A percentile compares a stretch with the other conserved stretches of the same genome.
phyloP scores from a whole-genome alignment of 2,797 vertebrate genomes.

The Trachops cirrhosus region DNA sequence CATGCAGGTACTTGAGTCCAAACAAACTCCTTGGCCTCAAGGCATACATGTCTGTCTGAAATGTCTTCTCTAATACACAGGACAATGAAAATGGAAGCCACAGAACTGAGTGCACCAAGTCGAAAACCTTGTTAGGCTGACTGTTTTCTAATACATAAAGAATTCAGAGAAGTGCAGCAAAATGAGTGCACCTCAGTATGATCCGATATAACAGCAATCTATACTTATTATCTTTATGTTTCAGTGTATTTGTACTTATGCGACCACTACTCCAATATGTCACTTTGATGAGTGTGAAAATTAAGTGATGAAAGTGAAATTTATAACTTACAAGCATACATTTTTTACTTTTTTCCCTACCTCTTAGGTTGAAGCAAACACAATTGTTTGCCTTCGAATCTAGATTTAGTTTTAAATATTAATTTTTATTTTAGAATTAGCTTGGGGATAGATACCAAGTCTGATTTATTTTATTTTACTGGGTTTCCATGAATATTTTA shows the following conservation, averaged over 20 bases:
- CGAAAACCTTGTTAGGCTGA: conserved; percentile 32
- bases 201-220: neutral
- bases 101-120: neutral
- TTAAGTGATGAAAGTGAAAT: neutral
- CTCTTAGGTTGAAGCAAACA: neutral
- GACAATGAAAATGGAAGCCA: conserved; percentile 58
- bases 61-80: conserved; percentile 6
- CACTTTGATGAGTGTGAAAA: neutral
- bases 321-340: neutral
- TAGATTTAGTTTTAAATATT: neutral
- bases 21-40: conserved; percentile 42
- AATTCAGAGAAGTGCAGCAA: conserved; percentile 40
- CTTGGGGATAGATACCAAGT: neutral
- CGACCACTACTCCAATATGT: neutral
- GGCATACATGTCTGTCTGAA: conserved; percentile 24
- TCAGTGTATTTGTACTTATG: neutral
- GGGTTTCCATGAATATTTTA: neutral
- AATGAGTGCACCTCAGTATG: neutral
- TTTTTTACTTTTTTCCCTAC: neutral
- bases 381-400: neutral
- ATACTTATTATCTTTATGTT: neutral
- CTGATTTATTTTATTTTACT: neutral
- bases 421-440: conserved; percentile 7
- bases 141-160: conserved; percentile 47
- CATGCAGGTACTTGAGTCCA: conserved; percentile 53